Percentiles rank a stretch among this genome's conserved stretches.
Evolutionary conservation across 2,888 invertebrate genomes (phyloP).

Genomic region (Tromatobia lineatoria): DNA sequence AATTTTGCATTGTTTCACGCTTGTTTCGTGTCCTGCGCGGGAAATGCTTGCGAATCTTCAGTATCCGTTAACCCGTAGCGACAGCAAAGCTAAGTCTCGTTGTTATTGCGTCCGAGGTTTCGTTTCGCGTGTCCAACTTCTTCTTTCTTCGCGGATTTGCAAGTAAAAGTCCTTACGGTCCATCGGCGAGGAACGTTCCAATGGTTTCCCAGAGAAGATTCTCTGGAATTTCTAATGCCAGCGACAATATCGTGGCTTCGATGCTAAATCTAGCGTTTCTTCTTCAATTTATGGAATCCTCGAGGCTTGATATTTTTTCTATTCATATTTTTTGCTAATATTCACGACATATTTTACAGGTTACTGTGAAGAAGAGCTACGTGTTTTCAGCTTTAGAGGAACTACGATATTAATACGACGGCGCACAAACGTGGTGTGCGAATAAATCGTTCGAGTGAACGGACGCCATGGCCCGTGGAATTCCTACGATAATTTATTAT

Average conservation of each 20-base stretch:
- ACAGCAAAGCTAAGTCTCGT: neutral
- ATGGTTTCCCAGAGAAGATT: conserved; percentile 55
- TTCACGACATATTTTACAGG: neutral
- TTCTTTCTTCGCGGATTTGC: conserved; percentile 36
- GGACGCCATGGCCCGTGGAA: conserved; percentile 56
- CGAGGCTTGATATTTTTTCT: conserved; percentile 25
- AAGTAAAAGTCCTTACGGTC: conserved; percentile 68
- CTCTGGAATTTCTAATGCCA: conserved; percentile 21
- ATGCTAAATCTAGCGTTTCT: conserved; percentile 64
- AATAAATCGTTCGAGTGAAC: conserved; percentile 52
- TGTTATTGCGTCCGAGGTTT: conserved; percentile 19
- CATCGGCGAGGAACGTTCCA: conserved; percentile 55
- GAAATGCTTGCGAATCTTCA: conserved; percentile 42
- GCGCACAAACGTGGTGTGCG: neutral
- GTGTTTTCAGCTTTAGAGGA: conserved; percentile 22
- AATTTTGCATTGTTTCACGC: conserved; percentile 44
- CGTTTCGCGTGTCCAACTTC: conserved; percentile 32
- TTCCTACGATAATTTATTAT: conserved; percentile 70
- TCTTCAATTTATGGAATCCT: conserved; percentile 46
- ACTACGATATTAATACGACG: conserved; percentile 48
- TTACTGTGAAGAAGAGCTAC: neutral
- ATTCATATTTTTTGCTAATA: conserved; percentile 20
- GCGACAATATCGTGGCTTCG: conserved; percentile 39
- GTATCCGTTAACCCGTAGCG: conserved; percentile 27
- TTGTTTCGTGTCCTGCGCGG: conserved; percentile 1